Evolutionary conservation across 2,888 invertebrate genomes (phyloP).

Genomic region (Lysandra bellargus): DNA sequence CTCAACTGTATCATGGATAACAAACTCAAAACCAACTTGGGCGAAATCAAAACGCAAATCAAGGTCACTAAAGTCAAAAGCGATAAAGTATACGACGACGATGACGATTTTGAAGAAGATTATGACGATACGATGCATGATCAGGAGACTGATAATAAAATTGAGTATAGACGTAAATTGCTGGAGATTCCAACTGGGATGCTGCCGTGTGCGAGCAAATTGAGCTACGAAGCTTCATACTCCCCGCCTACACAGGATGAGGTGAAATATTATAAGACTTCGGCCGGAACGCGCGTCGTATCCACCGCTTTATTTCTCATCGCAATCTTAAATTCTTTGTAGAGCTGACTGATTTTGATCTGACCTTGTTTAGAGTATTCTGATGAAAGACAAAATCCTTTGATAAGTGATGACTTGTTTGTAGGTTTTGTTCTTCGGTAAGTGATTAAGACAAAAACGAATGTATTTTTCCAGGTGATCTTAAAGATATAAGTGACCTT

Average conservation of each 20-base stretch:
- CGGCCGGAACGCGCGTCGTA: slow-evolving; percentile 48
- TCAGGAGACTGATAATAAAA: slow-evolving; percentile 60
- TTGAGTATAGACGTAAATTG: slow-evolving; percentile 62
- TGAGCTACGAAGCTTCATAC: slow-evolving; percentile 62
- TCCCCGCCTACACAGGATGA: slow-evolving; percentile 73
- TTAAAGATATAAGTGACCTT: no score
- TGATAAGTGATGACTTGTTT: background rate
- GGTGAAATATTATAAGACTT: slow-evolving; percentile 70
- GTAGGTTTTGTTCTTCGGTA: no score
- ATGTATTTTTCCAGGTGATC: no score
- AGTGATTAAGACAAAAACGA: no score
- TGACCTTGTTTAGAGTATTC: slow-evolving; percentile 19
- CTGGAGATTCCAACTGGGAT: slow-evolving; percentile 65
- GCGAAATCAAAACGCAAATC: slow-evolving; percentile 52
- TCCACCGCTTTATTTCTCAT: slow-evolving; percentile 47
- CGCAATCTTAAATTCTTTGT: slow-evolving; percentile 49
- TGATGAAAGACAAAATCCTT: background rate
- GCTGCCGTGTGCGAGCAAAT: slow-evolving; percentile 66
- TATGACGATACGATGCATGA: slow-evolving; percentile 72
- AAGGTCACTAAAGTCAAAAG: slow-evolving; percentile 39
- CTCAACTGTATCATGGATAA: slow-evolving; percentile 84
- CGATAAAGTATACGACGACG: slow-evolving; percentile 61
- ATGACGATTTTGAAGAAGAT: slow-evolving; percentile 58
- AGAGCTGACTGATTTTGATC: slow-evolving; percentile 43
- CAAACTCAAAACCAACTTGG: slow-evolving; percentile 54